Base-by-base conservation (phyloP, 2,113 vertebrate species). In the Falcunculus frontatus region DNA sequence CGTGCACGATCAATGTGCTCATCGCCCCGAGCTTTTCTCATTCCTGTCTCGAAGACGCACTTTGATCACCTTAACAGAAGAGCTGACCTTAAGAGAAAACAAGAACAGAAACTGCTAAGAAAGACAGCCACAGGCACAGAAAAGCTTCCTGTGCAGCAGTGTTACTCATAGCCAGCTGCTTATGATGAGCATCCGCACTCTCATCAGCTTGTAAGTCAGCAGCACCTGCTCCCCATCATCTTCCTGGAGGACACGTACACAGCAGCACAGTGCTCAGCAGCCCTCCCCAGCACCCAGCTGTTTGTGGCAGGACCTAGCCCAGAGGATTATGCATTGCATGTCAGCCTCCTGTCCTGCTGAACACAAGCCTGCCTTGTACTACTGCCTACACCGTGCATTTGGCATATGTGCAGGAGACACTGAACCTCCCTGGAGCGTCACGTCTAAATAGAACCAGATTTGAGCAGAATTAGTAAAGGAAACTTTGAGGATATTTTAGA, bases 201-300 rank as follows among this genome's bases (percentile, higher is more conserved):
- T 67, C 82, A 41, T 74, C 46, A 7, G 70, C 84, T 56, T 4
- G 10, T 96, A 91, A 96, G 84, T 93, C 96, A 91, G 95, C 92
- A 91, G 90, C 94, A 97, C 93, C 97, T 97, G 95, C 84, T 97
- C 93, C 87, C 75, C 75, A 53, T 68, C 92, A 41, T 91, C 92
- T 96, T 93, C 82, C 75, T 60, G 83, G 47, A 95, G 89, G 57
- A 72, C 50, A 92, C 5, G 0, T 5, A 52, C 64, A 10, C 37
- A 60, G 49, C 60, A 83, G 60, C 56, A 55, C 52, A 8, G 5
- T 3, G 79, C 86, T 92, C 74, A 69, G 88, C 93, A 91, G 93
- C 53, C 35, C 46, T 52, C 49, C 44, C 32, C 19, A 39, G 76
- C 60, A 68, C 8, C 69, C 85, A 75, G 84, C 74, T 67, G 13